These are phyloP conservation scores for Helleia helle DNA, from an alignment of 2,888 invertebrate genomes.

Conservation along the genomic window DNA sequence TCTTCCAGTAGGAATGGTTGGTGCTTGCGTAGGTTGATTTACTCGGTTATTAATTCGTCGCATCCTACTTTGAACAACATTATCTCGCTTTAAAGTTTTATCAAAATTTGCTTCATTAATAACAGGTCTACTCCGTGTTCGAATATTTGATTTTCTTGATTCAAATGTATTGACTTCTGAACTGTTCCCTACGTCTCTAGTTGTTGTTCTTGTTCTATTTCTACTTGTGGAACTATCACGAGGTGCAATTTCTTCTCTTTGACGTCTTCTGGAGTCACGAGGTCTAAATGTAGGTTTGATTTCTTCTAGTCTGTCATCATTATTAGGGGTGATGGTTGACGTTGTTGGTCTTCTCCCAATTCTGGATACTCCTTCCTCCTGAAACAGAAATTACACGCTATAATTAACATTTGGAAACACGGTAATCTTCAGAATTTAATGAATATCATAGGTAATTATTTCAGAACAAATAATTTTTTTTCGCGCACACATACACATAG, in stretches of 20 bases:
- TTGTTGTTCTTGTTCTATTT: constrained; percentile 39
- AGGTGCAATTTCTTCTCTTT: constrained; percentile 34
- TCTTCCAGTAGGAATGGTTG: neutral
- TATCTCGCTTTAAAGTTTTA: constrained; percentile 34
- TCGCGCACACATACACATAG: neutral
- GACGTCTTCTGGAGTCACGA: constrained; percentile 36
- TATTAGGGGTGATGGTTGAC: constrained; percentile 31
- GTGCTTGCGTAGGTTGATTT: constrained; percentile 15
- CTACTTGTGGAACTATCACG: constrained; percentile 35
- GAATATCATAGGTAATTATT: no score
- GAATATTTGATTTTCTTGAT: constrained; percentile 46
- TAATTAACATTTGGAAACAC: no score
- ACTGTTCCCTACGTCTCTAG: constrained; percentile 29
- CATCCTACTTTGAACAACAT: constrained; percentile 33
- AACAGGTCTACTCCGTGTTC: constrained; percentile 42
- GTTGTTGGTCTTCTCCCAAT: constrained; percentile 42
- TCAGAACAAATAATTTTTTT: no score
- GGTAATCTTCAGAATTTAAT: no score
- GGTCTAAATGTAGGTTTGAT: constrained; percentile 40
- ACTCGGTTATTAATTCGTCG: constrained; percentile 26
- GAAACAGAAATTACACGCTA: no score
- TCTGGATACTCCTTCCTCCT: constrained; percentile 48
- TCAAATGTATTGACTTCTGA: constrained; percentile 44
- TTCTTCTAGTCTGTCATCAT: constrained; percentile 33
- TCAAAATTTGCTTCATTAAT: constrained; percentile 31